phyloP scores from a whole-genome alignment of 1,140 invertebrate species.

The Micrasema longulum region DNA sequence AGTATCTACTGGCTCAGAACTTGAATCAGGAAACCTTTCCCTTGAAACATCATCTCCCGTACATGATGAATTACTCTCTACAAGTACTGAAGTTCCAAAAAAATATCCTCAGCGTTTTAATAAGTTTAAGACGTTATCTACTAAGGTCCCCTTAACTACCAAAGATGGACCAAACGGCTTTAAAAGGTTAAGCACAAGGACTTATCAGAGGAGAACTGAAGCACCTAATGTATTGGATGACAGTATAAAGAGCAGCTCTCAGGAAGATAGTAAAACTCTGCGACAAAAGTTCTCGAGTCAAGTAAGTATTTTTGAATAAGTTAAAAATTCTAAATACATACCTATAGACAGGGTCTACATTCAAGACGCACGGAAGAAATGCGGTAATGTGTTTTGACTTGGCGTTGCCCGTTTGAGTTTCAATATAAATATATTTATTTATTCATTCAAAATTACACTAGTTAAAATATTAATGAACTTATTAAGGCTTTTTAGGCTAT shows the following conservation, averaged over 20 bases:
- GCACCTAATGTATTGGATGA: slow-evolving; percentile 41
- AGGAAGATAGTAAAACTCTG: slow-evolving; percentile 1
- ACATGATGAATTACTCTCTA: neutral
- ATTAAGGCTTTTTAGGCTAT: too few relatives aligned
- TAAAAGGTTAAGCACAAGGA: slow-evolving; percentile 41
- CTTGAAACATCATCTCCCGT: slow-evolving; percentile 14
- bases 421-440: too few relatives aligned
- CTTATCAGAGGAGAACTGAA: slow-evolving; percentile 46
- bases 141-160: slow-evolving; percentile 31
- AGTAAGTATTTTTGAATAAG: slow-evolving; percentile 11
- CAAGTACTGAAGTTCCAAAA: slow-evolving; percentile 13
- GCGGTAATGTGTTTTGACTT: too few relatives aligned
- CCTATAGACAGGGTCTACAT: too few relatives aligned
- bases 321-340: too few relatives aligned
- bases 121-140: slow-evolving; percentile 32
- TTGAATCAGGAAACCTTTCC: slow-evolving; percentile 9
- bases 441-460: too few relatives aligned
- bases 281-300: slow-evolving; percentile 13
- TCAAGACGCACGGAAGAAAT: too few relatives aligned
- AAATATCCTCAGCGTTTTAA: slow-evolving; percentile 34
- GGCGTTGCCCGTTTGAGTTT: too few relatives aligned
- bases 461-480: too few relatives aligned
- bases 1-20: slow-evolving; percentile 10
- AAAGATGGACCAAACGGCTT: slow-evolving; percentile 42
- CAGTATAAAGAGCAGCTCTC: slow-evolving; percentile 27